Conservation (phyloP, 2,888 invertebrate species). For the Gasteruption jaculator region DNA sequence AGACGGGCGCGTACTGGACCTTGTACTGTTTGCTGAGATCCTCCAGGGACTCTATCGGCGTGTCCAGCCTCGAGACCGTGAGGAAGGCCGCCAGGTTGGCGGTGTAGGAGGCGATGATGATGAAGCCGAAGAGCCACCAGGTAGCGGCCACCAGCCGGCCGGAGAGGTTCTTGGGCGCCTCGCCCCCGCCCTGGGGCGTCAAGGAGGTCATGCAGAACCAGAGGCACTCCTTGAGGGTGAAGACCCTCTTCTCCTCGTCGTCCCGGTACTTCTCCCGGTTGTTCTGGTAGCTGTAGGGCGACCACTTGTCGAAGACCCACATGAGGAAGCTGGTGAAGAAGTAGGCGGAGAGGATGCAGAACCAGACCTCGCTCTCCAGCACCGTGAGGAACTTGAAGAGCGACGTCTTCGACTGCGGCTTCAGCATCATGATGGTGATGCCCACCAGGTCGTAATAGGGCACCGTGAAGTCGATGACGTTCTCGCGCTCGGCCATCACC, state of each 20-base stretch:
- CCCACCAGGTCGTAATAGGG: slow-evolving; percentile 98
- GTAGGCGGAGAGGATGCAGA: slow-evolving; percentile 91
- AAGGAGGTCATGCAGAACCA: slow-evolving; percentile 99
- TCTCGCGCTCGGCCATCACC: slow-evolving; percentile 96
- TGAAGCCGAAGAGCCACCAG: slow-evolving; percentile 99
- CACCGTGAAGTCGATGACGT: slow-evolving; percentile 96
- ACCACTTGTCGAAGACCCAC: slow-evolving; percentile 96
- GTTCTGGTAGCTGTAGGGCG: slow-evolving; percentile 95
- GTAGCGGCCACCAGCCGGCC: slow-evolving; percentile 94
- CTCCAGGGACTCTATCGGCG: slow-evolving; percentile 88
- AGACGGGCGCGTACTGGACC: slow-evolving; percentile 89
- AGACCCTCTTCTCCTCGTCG: slow-evolving; percentile 90
- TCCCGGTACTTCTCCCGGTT: slow-evolving; percentile 89
- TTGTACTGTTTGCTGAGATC: slow-evolving; percentile 95
- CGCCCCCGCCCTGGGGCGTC: slow-evolving; percentile 92
- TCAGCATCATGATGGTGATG: slow-evolving; percentile 92
- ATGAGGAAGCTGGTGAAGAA: slow-evolving; percentile 91
- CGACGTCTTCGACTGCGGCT: slow-evolving; percentile 84
- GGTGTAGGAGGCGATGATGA: slow-evolving; percentile 97
- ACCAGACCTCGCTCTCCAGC: slow-evolving; percentile 93
- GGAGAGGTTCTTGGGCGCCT: slow-evolving; percentile 93
- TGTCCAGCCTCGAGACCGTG: slow-evolving; percentile 89
- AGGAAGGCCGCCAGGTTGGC: slow-evolving; percentile 97
- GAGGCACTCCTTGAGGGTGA: slow-evolving; percentile 91
- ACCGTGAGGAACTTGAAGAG: slow-evolving; percentile 96